Conservation (phyloP, 2,797 vertebrate species). For the Cyprinodon diabolis region DNA sequence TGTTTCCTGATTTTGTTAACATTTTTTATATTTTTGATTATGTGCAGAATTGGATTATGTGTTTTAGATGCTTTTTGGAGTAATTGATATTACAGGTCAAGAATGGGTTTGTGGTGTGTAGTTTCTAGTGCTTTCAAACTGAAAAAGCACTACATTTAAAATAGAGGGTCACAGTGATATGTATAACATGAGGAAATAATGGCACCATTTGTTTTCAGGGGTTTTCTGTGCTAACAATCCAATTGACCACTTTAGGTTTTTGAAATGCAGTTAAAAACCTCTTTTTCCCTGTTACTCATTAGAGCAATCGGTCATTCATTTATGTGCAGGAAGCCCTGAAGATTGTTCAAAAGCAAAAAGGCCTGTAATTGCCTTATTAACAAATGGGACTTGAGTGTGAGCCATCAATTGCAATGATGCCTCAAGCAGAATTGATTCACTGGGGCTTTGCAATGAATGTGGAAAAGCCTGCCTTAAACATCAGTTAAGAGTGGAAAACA, state of each 20-base stretch:
- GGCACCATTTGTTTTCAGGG: slow-evolving; percentile 17
- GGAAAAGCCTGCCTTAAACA: slow-evolving; percentile 23
- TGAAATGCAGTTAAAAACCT: slow-evolving; percentile 50
- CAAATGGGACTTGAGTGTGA: slow-evolving; percentile 54
- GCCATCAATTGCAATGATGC: slow-evolving; percentile 40
- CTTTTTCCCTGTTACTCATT: slow-evolving; percentile 29
- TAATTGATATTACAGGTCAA: slow-evolving; percentile 17
- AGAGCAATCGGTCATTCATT: slow-evolving; percentile 40
- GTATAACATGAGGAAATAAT: slow-evolving; percentile 1
- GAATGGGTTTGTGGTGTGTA: slow-evolving; percentile 11
- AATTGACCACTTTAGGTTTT: slow-evolving; percentile 28
- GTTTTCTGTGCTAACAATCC: slow-evolving; percentile 29
- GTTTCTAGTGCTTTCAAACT: slow-evolving; percentile 12
- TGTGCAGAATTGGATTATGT: neutral
- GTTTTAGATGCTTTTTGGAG: neutral
- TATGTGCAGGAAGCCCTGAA: slow-evolving; percentile 44
- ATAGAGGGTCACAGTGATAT: slow-evolving; percentile 27
- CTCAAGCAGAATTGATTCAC: slow-evolving; percentile 38
- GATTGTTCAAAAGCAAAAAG: slow-evolving; percentile 57
- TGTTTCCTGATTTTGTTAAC: neutral
- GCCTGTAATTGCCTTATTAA: slow-evolving; percentile 60
- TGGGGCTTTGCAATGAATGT: slow-evolving; percentile 32
- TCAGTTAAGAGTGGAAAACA: slow-evolving; percentile 27
- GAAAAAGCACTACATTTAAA: slow-evolving; percentile 6
- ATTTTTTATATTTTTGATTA: neutral